Evolutionary conservation across 1,140 invertebrate species (phyloP).

Genomic region (Anthonomus grandis): DNA sequence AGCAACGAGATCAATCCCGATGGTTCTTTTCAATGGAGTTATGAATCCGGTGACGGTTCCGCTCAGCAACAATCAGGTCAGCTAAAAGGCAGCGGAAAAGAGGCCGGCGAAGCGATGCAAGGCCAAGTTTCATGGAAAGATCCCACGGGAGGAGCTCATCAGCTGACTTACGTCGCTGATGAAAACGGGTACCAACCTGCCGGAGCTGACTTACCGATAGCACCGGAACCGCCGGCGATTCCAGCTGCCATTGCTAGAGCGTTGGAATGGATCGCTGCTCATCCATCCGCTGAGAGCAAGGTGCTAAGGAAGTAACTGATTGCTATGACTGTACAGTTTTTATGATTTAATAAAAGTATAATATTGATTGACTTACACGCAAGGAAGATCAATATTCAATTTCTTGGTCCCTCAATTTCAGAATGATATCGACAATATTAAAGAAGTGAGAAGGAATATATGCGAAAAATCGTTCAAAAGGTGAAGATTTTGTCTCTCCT

Average conservation of each 20-base stretch:
- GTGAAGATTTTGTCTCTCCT: no score
- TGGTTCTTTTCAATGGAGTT: constrained; percentile 17
- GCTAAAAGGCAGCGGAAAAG: no score
- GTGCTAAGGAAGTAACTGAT: no score
- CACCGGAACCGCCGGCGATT: constrained; percentile 53
- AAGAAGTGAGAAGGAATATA: no score
- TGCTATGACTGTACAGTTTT: no score
- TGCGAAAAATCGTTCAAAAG: no score
- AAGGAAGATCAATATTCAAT: no score
- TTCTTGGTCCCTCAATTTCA: no score
- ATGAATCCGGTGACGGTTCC: constrained; percentile 19
- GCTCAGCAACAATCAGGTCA: constrained; percentile 16
- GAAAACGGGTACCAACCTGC: constrained; percentile 58
- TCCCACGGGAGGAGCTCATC: constrained; percentile 58
- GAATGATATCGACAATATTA: no score
- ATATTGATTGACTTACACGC: no score
- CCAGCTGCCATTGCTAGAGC: constrained; percentile 49
- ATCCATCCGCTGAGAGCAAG: no score
- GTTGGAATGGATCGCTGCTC: constrained; percentile 43
- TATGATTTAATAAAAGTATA: no score
- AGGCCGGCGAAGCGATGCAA: constrained; percentile 54
- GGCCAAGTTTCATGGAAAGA: constrained; percentile 65
- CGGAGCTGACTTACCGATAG: constrained; percentile 58
- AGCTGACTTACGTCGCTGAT: constrained; percentile 57
- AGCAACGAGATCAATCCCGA: constrained; percentile 10